Evolutionary conservation across 2,888 invertebrate species (phyloP).

Genomic region (Pycnomerus fuliginosus): DNA sequence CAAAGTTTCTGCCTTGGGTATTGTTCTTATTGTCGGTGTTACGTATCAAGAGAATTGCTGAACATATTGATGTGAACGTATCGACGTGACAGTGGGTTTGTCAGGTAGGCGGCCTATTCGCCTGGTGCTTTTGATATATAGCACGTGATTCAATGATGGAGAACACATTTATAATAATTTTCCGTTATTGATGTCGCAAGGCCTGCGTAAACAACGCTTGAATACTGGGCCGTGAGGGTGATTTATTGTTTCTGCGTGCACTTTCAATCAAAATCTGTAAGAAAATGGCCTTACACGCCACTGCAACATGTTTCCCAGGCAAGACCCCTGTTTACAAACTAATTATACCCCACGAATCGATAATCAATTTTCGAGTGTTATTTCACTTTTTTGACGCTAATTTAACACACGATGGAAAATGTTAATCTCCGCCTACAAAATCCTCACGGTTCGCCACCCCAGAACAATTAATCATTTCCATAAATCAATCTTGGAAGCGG

Average conservation of each 20-base stretch:
- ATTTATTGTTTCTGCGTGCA: constrained; percentile 19
- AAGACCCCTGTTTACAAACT: no score
- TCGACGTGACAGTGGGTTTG: constrained; percentile 24
- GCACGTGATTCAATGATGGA: constrained; percentile 34
- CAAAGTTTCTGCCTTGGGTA: no score
- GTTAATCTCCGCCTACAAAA: constrained; percentile 2
- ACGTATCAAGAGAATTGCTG: constrained; percentile 8
- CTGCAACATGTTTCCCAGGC: no score
- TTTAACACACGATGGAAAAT: constrained; percentile 1
- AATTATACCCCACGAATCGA: no score
- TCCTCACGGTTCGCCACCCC: constrained; percentile 1
- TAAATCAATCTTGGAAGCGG: constrained; percentile 5
- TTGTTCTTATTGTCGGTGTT: no score
- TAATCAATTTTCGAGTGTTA: no score
- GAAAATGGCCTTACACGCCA: no score
- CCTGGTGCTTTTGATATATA: constrained; percentile 30
- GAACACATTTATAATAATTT: constrained; percentile 40
- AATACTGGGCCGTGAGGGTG: constrained; percentile 17
- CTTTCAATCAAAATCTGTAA: no score
- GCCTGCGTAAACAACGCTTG: constrained; percentile 30
- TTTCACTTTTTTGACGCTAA: no score
- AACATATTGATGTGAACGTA: constrained; percentile 16
- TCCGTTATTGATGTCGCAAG: constrained; percentile 35
- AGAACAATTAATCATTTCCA: constrained; percentile 12
- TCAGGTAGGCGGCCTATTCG: constrained; percentile 26